These are phyloP conservation scores for Calycopis cecrops DNA, from an alignment of 1,140 invertebrate genomes.

Conservation along the genomic window DNA sequence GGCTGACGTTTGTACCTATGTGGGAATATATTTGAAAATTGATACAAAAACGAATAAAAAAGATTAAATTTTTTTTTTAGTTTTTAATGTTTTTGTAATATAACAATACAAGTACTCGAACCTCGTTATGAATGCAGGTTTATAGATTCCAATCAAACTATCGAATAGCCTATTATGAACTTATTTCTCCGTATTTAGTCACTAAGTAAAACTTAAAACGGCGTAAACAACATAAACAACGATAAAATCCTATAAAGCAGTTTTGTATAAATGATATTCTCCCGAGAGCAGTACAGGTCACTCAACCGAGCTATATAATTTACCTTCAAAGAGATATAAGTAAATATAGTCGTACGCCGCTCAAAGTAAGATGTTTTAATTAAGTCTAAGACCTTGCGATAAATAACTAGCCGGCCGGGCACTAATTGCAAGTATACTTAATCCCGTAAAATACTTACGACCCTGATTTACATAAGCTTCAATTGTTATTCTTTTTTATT, in stretches of 20 bases:
- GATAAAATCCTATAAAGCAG: neutral
- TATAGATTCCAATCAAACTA: no score
- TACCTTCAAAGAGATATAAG: constrained; percentile 38
- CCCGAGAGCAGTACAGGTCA: neutral
- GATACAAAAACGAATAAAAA: no score
- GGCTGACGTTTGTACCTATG: no score
- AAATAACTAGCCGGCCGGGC: constrained; percentile 62
- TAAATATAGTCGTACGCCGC: constrained; percentile 47
- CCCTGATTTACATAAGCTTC: constrained; percentile 72
- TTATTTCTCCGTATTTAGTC: no score
- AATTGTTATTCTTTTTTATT: constrained; percentile 44
- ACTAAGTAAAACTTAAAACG: no score
- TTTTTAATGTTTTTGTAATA: no score
- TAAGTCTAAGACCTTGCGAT: constrained; percentile 68
- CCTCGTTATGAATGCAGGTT: no score
- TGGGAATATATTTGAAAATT: no score
- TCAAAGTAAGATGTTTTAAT: constrained; percentile 73
- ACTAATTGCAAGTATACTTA: constrained; percentile 73
- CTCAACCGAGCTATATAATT: constrained; percentile 40
- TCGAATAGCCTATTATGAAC: no score
- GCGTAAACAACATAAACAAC: no score
- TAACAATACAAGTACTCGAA: no score
- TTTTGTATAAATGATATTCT: constrained; percentile 4
- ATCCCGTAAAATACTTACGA: constrained; percentile 68
- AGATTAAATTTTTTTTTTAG: no score